These are phyloP conservation scores for Cynoglossus semilaevis DNA, from an alignment of 2,113 vertebrate genomes.

Conservation along the genomic window DNA sequence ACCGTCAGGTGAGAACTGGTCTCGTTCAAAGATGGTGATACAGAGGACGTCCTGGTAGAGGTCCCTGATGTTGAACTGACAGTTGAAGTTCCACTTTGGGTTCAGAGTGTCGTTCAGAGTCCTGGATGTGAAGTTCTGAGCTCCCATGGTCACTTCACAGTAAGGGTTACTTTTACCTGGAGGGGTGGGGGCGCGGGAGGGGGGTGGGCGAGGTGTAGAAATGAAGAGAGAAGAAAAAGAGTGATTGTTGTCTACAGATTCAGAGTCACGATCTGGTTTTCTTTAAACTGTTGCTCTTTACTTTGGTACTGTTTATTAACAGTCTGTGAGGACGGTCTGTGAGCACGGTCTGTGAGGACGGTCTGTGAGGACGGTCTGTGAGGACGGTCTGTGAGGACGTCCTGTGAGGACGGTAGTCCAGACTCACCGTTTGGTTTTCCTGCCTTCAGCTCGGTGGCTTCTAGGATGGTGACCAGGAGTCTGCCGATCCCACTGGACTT, in stretches of 20 bases:
- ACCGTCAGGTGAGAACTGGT: conserved; percentile 95
- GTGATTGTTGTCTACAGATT: too few relatives aligned
- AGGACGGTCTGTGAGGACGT: not conserved
- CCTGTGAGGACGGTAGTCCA: not conserved
- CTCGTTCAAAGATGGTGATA: conserved; percentile 90
- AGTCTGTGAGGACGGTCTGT: too few relatives aligned
- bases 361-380: not conserved
- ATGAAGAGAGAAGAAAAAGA: not conserved
- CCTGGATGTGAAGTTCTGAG: conserved; percentile 90
- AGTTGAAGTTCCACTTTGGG: conserved; percentile 98
- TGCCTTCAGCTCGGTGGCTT: conserved; percentile 90
- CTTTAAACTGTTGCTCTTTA: too few relatives aligned
- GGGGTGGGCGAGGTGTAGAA: not conserved
- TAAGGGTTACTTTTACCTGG: conserved; percentile 92
- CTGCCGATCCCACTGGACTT: conserved; percentile 89
- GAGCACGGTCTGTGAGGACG: too few relatives aligned
- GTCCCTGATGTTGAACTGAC: conserved; percentile 95
- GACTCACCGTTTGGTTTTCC: conserved; percentile 85
- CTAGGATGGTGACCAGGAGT: conserved; percentile 89
- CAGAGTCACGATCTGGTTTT: too few relatives aligned
- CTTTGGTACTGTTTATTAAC: too few relatives aligned
- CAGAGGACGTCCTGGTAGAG: conserved; percentile 93
- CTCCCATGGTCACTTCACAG: conserved; percentile 95
- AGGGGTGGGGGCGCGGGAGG: not conserved
- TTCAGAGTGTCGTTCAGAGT: conserved; percentile 88